phyloP scores from a whole-genome alignment of 2,888 invertebrate species.

The Eupithecia centaureata region DNA sequence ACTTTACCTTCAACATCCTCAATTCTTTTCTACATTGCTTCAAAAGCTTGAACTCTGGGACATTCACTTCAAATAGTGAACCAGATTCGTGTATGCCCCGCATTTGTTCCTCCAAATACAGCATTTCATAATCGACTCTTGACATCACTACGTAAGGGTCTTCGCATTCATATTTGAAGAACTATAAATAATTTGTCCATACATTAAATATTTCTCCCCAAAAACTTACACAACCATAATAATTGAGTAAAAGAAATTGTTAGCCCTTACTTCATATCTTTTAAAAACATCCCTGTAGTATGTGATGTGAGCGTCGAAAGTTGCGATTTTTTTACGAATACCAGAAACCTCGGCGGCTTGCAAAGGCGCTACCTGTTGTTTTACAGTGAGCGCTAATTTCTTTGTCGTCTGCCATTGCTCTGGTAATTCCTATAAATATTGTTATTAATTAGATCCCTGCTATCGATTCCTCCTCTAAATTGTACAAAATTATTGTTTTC shows the following conservation, averaged over 20 bases:
- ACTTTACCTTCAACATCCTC: conserved; percentile 90
- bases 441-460: not conserved
- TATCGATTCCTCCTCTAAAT: not conserved
- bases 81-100: conserved; percentile 93
- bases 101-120: conserved; percentile 94
- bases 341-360: conserved; percentile 97
- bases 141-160: conserved; percentile 91
- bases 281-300: conserved; percentile 95
- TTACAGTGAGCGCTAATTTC: conserved; percentile 94
- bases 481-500: not conserved
- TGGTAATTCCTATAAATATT: conserved; percentile 89
- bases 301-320: conserved; percentile 92
- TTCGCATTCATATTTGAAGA: conserved; percentile 89
- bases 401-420: conserved; percentile 98
- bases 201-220: not conserved
- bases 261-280: conserved; percentile 80
- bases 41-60: conserved; percentile 96
- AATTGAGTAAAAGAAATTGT: not conserved
- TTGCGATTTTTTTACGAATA: conserved; percentile 92
- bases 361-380: conserved; percentile 96
- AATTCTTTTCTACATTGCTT: conserved; percentile 96
- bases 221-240: not conserved
- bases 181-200: conserved; percentile 57
- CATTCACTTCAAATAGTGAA: conserved; percentile 96
- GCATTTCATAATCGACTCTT: conserved; percentile 90